Percentiles rank a stretch among this genome's conserved stretches.
Evolutionary conservation across 2,113 vertebrate species (phyloP).

Genomic region (Kryptolebias marmoratus): DNA sequence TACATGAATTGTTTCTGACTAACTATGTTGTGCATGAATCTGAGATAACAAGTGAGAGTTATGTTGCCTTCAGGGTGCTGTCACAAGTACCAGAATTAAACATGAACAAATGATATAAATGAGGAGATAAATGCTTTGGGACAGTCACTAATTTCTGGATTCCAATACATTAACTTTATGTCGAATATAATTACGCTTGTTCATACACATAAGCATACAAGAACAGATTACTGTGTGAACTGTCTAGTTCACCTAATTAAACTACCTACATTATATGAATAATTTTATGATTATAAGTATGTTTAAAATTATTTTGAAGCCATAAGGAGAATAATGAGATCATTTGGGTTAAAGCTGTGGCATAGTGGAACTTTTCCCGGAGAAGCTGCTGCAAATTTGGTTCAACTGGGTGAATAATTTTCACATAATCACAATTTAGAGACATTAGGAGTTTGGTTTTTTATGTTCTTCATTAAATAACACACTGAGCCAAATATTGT

Average conservation of each 20-base stretch:
- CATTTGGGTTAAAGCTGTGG: not conserved
- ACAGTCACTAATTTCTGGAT: slow-evolving; percentile 33
- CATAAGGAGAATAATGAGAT: not conserved
- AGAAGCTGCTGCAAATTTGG: not conserved
- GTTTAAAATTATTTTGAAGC: not conserved
- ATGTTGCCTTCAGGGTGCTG: slow-evolving; percentile 39
- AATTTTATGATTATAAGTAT: slow-evolving; percentile 1
- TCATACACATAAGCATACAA: slow-evolving; percentile 14
- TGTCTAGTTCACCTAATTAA: slow-evolving; percentile 22
- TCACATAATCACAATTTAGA: no score
- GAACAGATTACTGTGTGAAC: slow-evolving; percentile 21
- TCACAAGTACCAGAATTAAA: slow-evolving; percentile 42
- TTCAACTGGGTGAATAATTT: no score
- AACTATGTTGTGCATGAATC: slow-evolving; percentile 33
- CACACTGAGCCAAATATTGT: no score
- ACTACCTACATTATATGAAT: not conserved
- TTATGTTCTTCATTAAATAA: no score
- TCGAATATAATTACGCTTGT: slow-evolving; percentile 26
- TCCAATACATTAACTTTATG: slow-evolving; percentile 31
- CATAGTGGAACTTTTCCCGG: not conserved
- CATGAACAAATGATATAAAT: slow-evolving; percentile 47
- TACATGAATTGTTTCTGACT: slow-evolving; percentile 27
- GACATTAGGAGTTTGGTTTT: no score
- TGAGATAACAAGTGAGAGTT: slow-evolving; percentile 40
- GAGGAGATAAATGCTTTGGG: slow-evolving; percentile 38